Base-by-base conservation (phyloP, 2,113 vertebrate genomes). In the Sphyrna mokarran region DNA sequence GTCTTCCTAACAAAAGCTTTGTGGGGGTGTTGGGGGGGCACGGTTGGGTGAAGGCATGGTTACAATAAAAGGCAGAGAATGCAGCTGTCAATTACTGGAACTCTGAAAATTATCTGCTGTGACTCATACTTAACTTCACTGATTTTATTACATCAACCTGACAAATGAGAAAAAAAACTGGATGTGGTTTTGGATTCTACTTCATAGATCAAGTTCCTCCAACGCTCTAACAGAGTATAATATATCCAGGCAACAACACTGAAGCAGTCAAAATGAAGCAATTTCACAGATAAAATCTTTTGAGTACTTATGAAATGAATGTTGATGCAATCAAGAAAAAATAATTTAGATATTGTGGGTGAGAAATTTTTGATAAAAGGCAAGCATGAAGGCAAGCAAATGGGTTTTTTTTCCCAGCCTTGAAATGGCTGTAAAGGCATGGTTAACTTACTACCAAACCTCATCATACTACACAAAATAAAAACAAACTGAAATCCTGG, bases 391-490 rank as follows among this genome's bases (percentile, higher is more conserved):
- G 91, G 63, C 33, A 68, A 40, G 8, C 26, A 69, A 94, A 94
- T 43, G 22, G n/a, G 6, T 43, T 43, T 68, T 43, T 68, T 40
- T 94, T 26, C 43, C 37, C 61, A 94, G 37, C 18, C 48, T n/a
- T 93, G 61, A 93, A 93, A 66, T 66, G 90, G 6, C 90, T 93
- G 29, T 20, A 91, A 33, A 93, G 63, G 43, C 16, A 93, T 93
- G 58, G 58, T 61, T 94, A 69, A 66, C 4, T 68, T 93, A 29
- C 10, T 22, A 43, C 20, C 89, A 26, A 94, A 94, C 9, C n/a
- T 11, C n/a, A 68, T 23, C n/a, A 69, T 37, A 37, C 20, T 66
- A 22, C 20, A 37, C 90, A 68, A 40, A 37, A 93, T 91, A 63
- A 33, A 37, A 22, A 54, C 10, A 54, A 26, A 26, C 37, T 23